A percentile compares a stretch with the other conserved stretches of the same genome.
Evolutionary conservation across 2,797 vertebrate genomes (phyloP).

Genomic region (Diglossa cyanea): DNA sequence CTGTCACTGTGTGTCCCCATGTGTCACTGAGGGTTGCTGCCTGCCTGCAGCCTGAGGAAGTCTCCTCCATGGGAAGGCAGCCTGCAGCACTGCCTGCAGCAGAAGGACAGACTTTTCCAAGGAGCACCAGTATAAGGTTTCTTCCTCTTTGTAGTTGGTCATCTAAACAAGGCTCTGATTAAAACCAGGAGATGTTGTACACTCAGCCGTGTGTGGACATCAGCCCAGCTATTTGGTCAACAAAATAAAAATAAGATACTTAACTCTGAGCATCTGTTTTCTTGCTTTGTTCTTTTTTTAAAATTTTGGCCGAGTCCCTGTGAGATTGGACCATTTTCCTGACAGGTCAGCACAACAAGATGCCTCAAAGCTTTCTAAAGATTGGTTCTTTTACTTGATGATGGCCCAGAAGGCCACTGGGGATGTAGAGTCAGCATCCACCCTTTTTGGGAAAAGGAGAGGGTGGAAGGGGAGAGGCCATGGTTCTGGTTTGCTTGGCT

Average conservation of each 20-base stretch:
- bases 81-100: not conserved
- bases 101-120: not conserved
- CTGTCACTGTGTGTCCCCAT: fast-evolving
- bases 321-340: conserved; percentile 11
- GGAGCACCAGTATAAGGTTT: not conserved
- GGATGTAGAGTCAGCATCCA: not conserved
- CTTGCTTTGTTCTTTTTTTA: conserved; percentile 18
- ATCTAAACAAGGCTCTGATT: not conserved
- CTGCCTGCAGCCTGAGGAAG: not conserved
- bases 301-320: not conserved
- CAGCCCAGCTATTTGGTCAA: conserved; percentile 19
- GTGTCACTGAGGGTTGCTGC: fast-evolving
- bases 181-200: not conserved
- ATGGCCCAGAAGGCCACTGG: not conserved
- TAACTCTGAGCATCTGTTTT: conserved; percentile 26
- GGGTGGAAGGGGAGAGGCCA: not conserved
- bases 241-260: conserved; percentile 17
- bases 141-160: not conserved
- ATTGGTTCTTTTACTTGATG: conserved; percentile 15
- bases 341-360: conserved; percentile 16
- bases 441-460: conserved; percentile 24
- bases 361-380: not conserved
- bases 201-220: fast-evolving
- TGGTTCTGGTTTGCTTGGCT: conserved; percentile 43
- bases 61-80: fast-evolving